These are phyloP conservation scores for Drosophila borborema DNA, from an alignment of 2,888 invertebrate species.

Conservation along the genomic window DNA sequence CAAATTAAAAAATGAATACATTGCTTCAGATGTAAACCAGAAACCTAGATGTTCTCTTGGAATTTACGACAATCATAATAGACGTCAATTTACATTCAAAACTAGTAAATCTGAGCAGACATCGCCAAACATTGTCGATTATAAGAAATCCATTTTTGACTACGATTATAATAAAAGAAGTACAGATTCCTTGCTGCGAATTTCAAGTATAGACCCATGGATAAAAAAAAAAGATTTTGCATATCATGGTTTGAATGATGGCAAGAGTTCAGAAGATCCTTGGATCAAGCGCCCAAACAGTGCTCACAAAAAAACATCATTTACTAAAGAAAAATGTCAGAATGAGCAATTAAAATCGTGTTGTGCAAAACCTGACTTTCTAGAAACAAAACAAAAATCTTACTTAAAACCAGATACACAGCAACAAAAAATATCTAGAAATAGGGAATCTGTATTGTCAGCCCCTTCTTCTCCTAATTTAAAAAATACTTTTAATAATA, in stretches of 20 bases:
- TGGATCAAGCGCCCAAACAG: slow-evolving; percentile 78
- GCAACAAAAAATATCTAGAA: slow-evolving; percentile 66
- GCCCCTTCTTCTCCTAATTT: slow-evolving; percentile 80
- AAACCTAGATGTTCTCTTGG: slow-evolving; percentile 23
- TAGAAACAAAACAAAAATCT: slow-evolving; percentile 34
- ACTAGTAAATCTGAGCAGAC: slow-evolving; percentile 85
- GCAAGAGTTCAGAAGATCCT: slow-evolving; percentile 65
- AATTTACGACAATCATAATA: slow-evolving; percentile 59
- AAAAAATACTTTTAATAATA: slow-evolving; percentile 63
- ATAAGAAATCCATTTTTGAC: slow-evolving; percentile 59
- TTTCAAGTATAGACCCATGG: slow-evolving; percentile 84
- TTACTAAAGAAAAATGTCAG: slow-evolving; percentile 22
- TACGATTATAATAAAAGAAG: slow-evolving; percentile 80
- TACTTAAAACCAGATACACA: slow-evolving; percentile 69
- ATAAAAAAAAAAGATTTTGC: slow-evolving; percentile 77
- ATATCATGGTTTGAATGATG: slow-evolving; percentile 34
- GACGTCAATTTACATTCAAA: slow-evolving; percentile 46
- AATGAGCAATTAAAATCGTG: slow-evolving; percentile 72
- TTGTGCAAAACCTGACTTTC: slow-evolving; percentile 64
- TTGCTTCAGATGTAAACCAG: slow-evolving; percentile 33
- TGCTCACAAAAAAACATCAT: slow-evolving; percentile 10
- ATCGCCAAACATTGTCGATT: slow-evolving; percentile 82
- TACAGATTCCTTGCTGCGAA: slow-evolving; percentile 82
- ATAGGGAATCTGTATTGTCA: slow-evolving; percentile 60
- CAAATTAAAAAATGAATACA: slow-evolving; percentile 18